Conservation (phyloP, 2,797 vertebrate genomes). For the Diceros bicornis region DNA sequence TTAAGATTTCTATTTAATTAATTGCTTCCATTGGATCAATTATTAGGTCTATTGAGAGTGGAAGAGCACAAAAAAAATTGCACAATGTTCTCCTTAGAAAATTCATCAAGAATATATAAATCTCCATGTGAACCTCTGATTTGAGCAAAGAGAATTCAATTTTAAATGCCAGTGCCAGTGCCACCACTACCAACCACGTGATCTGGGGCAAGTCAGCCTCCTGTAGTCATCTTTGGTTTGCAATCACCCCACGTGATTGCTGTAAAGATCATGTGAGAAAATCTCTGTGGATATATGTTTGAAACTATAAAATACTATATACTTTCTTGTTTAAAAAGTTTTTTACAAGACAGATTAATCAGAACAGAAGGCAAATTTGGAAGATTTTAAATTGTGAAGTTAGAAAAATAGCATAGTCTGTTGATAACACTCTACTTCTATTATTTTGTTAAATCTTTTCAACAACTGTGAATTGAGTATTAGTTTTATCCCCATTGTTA, state of each 20-base stretch:
- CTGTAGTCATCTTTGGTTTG: background rate
- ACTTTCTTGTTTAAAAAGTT: background rate
- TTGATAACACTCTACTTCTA: background rate
- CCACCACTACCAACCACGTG: background rate
- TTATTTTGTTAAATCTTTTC: conserved; percentile 43
- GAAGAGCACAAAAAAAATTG: background rate
- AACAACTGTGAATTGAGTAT: background rate
- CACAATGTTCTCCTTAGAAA: background rate
- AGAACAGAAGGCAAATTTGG: background rate
- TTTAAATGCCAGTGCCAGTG: background rate
- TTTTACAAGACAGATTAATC: background rate
- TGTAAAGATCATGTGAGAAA: background rate
- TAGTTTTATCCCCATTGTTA: background rate
- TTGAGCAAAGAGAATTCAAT: background rate
- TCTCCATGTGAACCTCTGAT: background rate
- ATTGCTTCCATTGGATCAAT: conserved; percentile 30
- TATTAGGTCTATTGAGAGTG: conserved; percentile 27
- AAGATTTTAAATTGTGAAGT: conserved; percentile 45
- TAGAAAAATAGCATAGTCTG: background rate
- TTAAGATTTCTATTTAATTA: background rate
- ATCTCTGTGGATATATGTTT: background rate
- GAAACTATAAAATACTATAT: background rate
- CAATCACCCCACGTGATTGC: background rate
- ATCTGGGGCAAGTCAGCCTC: background rate
- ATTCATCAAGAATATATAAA: background rate